These are phyloP conservation scores for Nephrotoma guestfalica DNA, from an alignment of 2,888 invertebrate species.

Conservation along the genomic window DNA sequence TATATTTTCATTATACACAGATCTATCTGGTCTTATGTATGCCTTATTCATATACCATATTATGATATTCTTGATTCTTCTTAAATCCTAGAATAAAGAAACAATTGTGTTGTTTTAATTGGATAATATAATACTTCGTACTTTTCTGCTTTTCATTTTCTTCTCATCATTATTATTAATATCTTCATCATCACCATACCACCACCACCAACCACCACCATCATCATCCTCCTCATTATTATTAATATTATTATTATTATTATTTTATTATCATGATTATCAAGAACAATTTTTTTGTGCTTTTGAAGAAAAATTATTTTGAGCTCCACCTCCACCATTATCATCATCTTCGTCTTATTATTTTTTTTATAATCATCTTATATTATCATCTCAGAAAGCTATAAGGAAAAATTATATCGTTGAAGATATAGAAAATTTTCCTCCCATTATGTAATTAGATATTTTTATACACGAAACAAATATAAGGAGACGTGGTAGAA, in stretches of 20 bases:
- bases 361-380: not conserved
- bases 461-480: not conserved
- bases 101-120: not conserved
- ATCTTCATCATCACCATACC: not conserved
- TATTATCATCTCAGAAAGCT: not conserved
- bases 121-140: not conserved
- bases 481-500: not conserved
- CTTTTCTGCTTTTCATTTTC: not conserved
- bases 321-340: not conserved
- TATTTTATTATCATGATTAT: not conserved
- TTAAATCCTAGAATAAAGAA: not conserved
- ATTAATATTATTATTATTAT: not conserved
- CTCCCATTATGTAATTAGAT: not conserved
- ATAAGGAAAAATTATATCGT: not conserved
- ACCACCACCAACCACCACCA: not conserved
- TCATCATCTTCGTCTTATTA: not conserved
- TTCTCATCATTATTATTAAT: not conserved
- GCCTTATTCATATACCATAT: not conserved
- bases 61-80: not conserved
- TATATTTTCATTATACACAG: not conserved
- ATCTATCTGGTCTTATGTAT: not conserved
- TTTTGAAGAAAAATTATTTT: not conserved
- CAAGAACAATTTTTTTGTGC: not conserved
- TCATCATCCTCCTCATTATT: not conserved
- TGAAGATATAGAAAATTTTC: not conserved